Percentiles rank a stretch among this genome's conserved stretches.
Conservation (phyloP, 2,888 invertebrate genomes). For the Schrankia costaestrigalis region DNA sequence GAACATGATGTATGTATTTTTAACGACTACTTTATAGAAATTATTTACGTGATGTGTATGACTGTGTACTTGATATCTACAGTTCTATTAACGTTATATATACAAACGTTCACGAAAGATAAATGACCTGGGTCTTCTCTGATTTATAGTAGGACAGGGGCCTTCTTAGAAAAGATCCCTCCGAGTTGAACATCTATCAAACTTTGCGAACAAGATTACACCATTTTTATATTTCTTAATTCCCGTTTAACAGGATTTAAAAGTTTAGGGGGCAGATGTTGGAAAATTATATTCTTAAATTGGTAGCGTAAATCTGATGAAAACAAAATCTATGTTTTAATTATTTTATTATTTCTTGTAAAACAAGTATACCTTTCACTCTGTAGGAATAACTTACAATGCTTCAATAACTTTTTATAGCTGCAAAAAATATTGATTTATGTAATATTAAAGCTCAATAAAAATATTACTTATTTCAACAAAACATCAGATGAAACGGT, state of each 20-base stretch:
- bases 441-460: no score
- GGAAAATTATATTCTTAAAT: no score
- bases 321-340: no score
- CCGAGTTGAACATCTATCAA: conserved; percentile 41
- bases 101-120: conserved; percentile 43
- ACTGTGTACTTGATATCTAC: conserved; percentile 11
- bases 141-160: conserved; percentile 51
- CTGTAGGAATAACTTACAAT: no score
- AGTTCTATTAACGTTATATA: conserved; percentile 18
- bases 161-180: conserved; percentile 34
- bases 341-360: no score
- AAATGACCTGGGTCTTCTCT: conserved; percentile 45
- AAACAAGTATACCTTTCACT: no score
- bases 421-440: no score
- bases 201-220: conserved; percentile 44
- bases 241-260: conserved; percentile 16
- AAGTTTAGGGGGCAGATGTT: conserved; percentile 22
- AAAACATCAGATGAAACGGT: no score
- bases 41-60: conserved; percentile 17
- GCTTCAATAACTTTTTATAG: no score
- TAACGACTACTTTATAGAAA: conserved; percentile 20
- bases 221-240: conserved; percentile 23
- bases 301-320: no score
- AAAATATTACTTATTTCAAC: no score
- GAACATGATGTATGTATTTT: conserved; percentile 29